phyloP scores from a whole-genome alignment of 2,113 vertebrate species.

The Ictalurus furcatus region DNA sequence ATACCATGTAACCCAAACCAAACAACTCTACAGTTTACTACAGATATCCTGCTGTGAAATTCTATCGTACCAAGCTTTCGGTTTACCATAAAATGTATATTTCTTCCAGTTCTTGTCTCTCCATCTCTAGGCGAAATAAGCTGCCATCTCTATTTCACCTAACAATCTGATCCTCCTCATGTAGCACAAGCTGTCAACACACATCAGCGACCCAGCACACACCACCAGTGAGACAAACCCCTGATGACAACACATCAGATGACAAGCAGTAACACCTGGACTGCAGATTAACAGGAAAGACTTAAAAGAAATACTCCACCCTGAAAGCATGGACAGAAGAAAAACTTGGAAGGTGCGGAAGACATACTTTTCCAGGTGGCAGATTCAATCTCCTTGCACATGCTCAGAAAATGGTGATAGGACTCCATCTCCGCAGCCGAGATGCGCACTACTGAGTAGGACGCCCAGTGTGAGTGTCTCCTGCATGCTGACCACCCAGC shows the following conservation, averaged over 20 bases:
- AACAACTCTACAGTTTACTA: not conserved
- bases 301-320: not conserved
- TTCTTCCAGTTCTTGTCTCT: not conserved
- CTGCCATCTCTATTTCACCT: slow-evolving; percentile 4
- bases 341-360: slow-evolving; percentile 10
- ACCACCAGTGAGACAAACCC: not conserved
- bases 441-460: slow-evolving; percentile 78
- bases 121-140: not conserved
- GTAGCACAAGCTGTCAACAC: slow-evolving; percentile 17
- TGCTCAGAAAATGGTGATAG: slow-evolving; percentile 79
- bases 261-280: not conserved
- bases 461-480: slow-evolving; percentile 59
- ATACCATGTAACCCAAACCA: not conserved
- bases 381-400: slow-evolving; percentile 73
- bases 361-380: slow-evolving; percentile 76
- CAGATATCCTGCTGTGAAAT: not conserved
- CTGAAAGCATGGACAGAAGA: not conserved
- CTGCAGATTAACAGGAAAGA: not conserved
- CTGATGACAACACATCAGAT: not conserved
- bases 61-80: not conserved
- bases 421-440: slow-evolving; percentile 86
- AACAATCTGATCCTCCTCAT: slow-evolving; percentile 12
- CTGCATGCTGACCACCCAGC: slow-evolving; percentile 70
- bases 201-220: not conserved
- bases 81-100: not conserved